Conservation (phyloP, 2,113 vertebrate species). For the Pomatostomus ruficeps region DNA sequence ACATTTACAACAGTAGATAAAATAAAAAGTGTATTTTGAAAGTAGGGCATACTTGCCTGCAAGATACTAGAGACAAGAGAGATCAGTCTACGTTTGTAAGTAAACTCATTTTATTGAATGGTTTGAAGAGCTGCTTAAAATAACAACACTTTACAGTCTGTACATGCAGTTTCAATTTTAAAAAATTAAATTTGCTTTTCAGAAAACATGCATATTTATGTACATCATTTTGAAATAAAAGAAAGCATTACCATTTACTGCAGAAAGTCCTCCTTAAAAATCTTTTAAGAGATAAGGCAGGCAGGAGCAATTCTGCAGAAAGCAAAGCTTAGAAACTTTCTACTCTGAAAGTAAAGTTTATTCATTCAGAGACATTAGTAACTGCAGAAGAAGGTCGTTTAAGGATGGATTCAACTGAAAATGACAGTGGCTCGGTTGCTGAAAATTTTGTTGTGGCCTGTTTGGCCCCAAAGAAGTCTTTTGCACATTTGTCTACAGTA, state of each 20-base stretch:
- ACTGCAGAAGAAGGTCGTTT: constrained; percentile 82
- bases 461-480: constrained; percentile 80
- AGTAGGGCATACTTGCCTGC: background rate
- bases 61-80: background rate
- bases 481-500: constrained; percentile 75
- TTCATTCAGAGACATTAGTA: constrained; percentile 79
- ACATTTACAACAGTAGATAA: background rate
- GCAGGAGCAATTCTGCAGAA: background rate
- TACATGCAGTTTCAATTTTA: constrained; percentile 19
- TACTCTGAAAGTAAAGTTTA: background rate
- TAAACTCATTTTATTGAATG: constrained; percentile 59
- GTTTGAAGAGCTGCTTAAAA: constrained; percentile 19
- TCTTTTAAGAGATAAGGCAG: background rate
- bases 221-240: constrained; percentile 19
- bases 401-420: constrained; percentile 96
- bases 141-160: constrained; percentile 28
- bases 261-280: constrained; percentile 45
- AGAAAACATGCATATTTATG: constrained; percentile 66
- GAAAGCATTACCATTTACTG: constrained; percentile 48
- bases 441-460: constrained; percentile 81
- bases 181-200: constrained; percentile 58
- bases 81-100: background rate
- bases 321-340: constrained; percentile 13
- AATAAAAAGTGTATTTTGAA: background rate
- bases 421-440: constrained; percentile 83